A percentile compares a stretch with the other conserved stretches of the same genome.
Evolutionary conservation across 2,113 vertebrate species (phyloP).

Genomic region (Mola mola): DNA sequence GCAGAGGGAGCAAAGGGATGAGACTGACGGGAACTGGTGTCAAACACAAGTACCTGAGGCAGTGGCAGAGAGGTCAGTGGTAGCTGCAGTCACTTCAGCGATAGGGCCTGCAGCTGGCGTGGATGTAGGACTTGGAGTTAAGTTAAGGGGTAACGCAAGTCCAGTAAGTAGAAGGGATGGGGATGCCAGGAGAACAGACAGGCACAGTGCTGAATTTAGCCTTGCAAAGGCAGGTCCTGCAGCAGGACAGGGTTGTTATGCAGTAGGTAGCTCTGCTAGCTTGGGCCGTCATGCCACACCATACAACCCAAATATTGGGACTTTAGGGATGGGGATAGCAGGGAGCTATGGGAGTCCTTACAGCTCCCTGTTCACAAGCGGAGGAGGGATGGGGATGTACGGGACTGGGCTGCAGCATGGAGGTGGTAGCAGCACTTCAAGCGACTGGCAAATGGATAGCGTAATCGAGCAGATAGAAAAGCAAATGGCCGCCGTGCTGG

Average conservation of each 20-base stretch:
- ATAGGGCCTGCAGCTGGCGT: constrained; percentile 11
- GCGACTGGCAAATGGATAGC: constrained; percentile 86
- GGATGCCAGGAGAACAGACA: constrained; percentile 61
- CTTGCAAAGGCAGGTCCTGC: constrained; percentile 42
- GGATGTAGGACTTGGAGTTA: constrained; percentile 55
- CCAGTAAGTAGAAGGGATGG: constrained; percentile 53
- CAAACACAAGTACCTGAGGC: constrained; percentile 83
- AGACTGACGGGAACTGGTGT: constrained; percentile 78
- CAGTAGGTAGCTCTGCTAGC: constrained; percentile 71
- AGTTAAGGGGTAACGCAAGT: constrained; percentile 61
- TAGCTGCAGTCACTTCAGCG: constrained; percentile 22
- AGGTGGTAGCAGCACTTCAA: constrained; percentile 48
- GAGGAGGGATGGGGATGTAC: constrained; percentile 70
- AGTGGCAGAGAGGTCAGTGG: constrained; percentile 74
- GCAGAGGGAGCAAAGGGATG: constrained; percentile 58
- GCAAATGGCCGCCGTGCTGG: constrained; percentile 85
- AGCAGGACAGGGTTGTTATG: constrained; percentile 65
- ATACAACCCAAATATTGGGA: constrained; percentile 62
- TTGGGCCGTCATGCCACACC: constrained; percentile 70
- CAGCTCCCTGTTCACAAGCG: constrained; percentile 70
- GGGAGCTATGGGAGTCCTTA: constrained; percentile 71
- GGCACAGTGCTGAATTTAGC: constrained; percentile 71
- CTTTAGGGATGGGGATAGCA: constrained; percentile 62
- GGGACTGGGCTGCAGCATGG: constrained; percentile 71
- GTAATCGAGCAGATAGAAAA: constrained; percentile 86